Percentiles rank a stretch among this genome's conserved stretches.
These are phyloP conservation scores for Luffia ferchaultella DNA, from an alignment of 2,888 invertebrate genomes.

Conservation along the genomic window DNA sequence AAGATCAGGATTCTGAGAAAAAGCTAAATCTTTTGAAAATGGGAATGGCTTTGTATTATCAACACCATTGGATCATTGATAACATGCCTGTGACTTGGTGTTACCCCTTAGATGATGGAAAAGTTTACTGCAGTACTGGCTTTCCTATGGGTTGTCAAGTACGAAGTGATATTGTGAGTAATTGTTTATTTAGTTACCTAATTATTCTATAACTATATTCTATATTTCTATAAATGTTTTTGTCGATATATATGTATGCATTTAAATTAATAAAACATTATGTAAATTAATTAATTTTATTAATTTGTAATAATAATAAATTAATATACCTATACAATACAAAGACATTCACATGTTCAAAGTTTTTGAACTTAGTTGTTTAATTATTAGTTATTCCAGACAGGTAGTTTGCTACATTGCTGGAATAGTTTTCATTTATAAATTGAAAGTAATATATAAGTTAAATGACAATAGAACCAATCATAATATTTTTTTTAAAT, in stretches of 20 bases:
- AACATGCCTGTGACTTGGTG: slow-evolving; percentile 99
- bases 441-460: too few species aligned
- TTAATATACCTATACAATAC: too few species aligned
- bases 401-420: too few species aligned
- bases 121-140: slow-evolving; percentile 90
- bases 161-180: slow-evolving; percentile 59
- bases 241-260: neutral
- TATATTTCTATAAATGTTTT: neutral
- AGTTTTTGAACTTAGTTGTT: too few species aligned
- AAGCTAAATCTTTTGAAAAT: slow-evolving; percentile 85
- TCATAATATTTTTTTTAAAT: slow-evolving; percentile 8
- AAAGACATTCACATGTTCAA: too few species aligned
- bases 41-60: slow-evolving; percentile 95
- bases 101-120: slow-evolving; percentile 77
- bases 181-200: slow-evolving; percentile 1
- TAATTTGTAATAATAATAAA: too few species aligned
- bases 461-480: too few species aligned
- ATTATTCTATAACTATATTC: neutral
- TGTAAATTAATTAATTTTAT: neutral
- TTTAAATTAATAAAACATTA: neutral
- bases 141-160: slow-evolving; percentile 98
- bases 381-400: too few species aligned
- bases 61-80: slow-evolving; percentile 98
- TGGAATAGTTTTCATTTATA: too few species aligned
- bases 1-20: slow-evolving; percentile 69